Evolutionary conservation across 2,888 invertebrate species (phyloP), one percentile per base, ranked within the genome.

Genomic region (Sminthurinus aureus): DNA sequence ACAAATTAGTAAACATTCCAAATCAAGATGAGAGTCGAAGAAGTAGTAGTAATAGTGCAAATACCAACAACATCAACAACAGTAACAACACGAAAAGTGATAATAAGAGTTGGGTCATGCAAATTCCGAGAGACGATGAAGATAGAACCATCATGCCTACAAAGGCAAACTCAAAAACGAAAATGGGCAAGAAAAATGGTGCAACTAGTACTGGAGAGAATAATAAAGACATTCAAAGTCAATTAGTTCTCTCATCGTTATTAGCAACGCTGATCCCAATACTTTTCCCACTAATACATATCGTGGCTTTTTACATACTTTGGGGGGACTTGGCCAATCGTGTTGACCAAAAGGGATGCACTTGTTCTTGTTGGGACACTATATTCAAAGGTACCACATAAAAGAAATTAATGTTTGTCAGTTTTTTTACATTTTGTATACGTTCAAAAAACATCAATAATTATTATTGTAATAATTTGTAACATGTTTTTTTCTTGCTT

Each of bases 351-450:
- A 91, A 92, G 83, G 93, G 92, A 87, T 94, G 94, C 89, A 92
- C 93, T 20, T 94, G 94, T 90, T 93, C 93, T 15, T 95, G 94
- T 89, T 95, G 94, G 94, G 95, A 95, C 89, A 94, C 94, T 0
- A 93, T 94, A 11, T 94, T 94, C 89, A 94, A 94, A 92, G 94
- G 93, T 93, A 90, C n/a, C 11, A 74, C 24, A n/a, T n/a, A n/a
- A n/a, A n/a, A n/a, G n/a, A n/a, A n/a, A n/a, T n/a, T n/a, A n/a
- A n/a, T n/a, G n/a, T n/a, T n/a, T n/a, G n/a, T n/a, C n/a, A n/a
- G n/a, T n/a, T n/a, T n/a, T n/a, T n/a, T n/a, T n/a, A n/a, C n/a
- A n/a, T n/a, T n/a, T n/a, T n/a, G n/a, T n/a, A n/a, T n/a, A n/a
- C n/a, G n/a, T n/a, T n/a, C n/a, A n/a, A n/a, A n/a, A n/a, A n/a